phyloP scores from a whole-genome alignment of 37 sponge, comb jelly and placozoan genomes.

The Hexactinellida sp. region DNA sequence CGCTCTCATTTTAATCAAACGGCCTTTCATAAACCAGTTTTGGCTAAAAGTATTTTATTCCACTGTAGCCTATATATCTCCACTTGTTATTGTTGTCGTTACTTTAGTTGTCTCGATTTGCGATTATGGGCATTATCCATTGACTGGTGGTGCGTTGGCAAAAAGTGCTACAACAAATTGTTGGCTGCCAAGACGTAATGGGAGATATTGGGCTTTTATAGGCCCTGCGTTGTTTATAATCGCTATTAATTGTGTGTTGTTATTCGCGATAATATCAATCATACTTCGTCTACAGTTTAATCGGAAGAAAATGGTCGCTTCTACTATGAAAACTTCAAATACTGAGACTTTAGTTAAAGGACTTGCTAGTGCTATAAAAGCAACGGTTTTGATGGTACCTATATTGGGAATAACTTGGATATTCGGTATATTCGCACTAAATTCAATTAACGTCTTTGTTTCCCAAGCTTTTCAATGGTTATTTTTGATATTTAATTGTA shows the following conservation, averaged over 20 bases:
- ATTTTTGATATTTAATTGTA: constrained; percentile 38
- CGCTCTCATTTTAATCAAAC: constrained; percentile 37
- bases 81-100: constrained; percentile 38
- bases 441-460: constrained; percentile 4
- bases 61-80: constrained; percentile 36
- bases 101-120: constrained; percentile 49
- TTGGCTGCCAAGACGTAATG: neutral
- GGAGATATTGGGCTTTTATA: neutral
- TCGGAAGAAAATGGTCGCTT: neutral
- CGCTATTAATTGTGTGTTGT: neutral
- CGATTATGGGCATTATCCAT: constrained; percentile 39
- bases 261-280: neutral
- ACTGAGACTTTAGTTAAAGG: neutral
- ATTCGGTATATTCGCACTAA: constrained; percentile 45
- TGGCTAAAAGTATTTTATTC: constrained; percentile 32
- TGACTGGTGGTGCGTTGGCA: neutral
- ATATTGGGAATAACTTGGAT: constrained; percentile 52
- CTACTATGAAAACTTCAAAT: neutral
- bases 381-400: constrained; percentile 43
- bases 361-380: constrained; percentile 22
- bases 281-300: neutral
- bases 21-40: constrained; percentile 32
- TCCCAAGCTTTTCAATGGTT: constrained; percentile 37
- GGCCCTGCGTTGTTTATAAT: neutral
- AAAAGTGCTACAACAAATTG: neutral